Evolutionary conservation across 2,797 vertebrate species (phyloP).

Genomic region (Petrocephalus schoutedeni): DNA sequence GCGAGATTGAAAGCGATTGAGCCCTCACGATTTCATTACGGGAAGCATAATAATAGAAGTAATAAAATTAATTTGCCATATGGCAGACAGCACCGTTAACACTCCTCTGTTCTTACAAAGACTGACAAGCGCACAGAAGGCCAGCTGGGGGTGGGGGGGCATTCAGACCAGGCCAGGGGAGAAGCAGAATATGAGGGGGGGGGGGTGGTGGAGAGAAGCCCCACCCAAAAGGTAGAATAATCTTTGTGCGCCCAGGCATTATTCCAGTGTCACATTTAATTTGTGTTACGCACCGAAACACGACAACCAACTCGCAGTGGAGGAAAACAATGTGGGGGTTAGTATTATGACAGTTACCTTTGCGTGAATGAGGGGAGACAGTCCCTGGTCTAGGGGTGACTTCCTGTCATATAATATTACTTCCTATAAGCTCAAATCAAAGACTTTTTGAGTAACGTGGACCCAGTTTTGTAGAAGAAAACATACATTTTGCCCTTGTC

Average conservation of each 20-base stretch:
- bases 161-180: not conserved
- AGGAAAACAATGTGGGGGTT: slow-evolving; percentile 33
- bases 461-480: slow-evolving; percentile 8
- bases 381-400: slow-evolving; percentile 47
- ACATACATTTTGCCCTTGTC: not conserved
- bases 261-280: slow-evolving; percentile 46
- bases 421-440: slow-evolving; percentile 43
- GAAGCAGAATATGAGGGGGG: not conserved
- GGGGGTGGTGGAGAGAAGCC: not conserved
- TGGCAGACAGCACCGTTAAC: slow-evolving; percentile 19
- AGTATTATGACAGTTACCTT: slow-evolving; percentile 50
- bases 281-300: slow-evolving; percentile 36
- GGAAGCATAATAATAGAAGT: slow-evolving; percentile 18
- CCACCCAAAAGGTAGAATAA: slow-evolving; percentile 24
- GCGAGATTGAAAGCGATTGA: slow-evolving; percentile 18
- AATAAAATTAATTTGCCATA: slow-evolving; percentile 24
- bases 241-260: slow-evolving; percentile 41
- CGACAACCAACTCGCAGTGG: slow-evolving; percentile 29
- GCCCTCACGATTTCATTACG: slow-evolving; percentile 21
- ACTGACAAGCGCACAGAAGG: slow-evolving; percentile 1
- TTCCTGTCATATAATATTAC: slow-evolving; percentile 54
- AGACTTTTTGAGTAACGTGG: slow-evolving; percentile 28
- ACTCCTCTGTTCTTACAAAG: slow-evolving; percentile 13
- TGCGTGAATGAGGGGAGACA: slow-evolving; percentile 31
- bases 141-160: not conserved